Percentiles rank a stretch among this genome's conserved stretches.
Conservation (phyloP, 2,797 vertebrate species). For the Rhodeus uyekii region DNA sequence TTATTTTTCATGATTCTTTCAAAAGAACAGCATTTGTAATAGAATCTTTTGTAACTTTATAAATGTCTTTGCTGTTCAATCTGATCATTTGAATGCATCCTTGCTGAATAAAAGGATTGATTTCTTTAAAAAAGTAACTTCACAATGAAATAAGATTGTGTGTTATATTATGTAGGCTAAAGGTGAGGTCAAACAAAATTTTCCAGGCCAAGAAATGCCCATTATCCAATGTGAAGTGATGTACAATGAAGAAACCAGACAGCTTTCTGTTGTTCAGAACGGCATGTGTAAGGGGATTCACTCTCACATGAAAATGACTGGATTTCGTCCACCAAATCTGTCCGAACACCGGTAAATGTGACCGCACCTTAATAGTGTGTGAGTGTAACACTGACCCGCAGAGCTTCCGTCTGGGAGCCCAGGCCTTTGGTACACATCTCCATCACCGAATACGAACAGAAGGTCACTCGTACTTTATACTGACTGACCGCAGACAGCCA, state of each 20-base stretch:
- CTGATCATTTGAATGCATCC: background rate
- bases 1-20: background rate
- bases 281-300: background rate
- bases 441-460: conserved; percentile 98
- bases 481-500: conserved; percentile 95
- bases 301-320: background rate
- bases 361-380: background rate
- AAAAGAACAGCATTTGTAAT: background rate
- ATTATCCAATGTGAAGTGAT: background rate
- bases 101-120: background rate
- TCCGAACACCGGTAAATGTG: background rate
- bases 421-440: conserved; percentile 97
- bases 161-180: background rate
- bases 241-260: background rate
- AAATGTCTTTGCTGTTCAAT: background rate
- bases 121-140: background rate
- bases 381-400: conserved; percentile 78
- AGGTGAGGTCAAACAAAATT: background rate
- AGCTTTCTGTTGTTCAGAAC: no score
- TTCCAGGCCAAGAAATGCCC: background rate
- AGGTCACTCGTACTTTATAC: conserved; percentile 93
- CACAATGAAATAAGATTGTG: background rate
- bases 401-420: conserved; percentile 85
- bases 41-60: background rate
- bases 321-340: background rate